These are phyloP conservation scores for Eubasilissa regina DNA, from an alignment of 1,140 invertebrate species.

Conservation along the genomic window DNA sequence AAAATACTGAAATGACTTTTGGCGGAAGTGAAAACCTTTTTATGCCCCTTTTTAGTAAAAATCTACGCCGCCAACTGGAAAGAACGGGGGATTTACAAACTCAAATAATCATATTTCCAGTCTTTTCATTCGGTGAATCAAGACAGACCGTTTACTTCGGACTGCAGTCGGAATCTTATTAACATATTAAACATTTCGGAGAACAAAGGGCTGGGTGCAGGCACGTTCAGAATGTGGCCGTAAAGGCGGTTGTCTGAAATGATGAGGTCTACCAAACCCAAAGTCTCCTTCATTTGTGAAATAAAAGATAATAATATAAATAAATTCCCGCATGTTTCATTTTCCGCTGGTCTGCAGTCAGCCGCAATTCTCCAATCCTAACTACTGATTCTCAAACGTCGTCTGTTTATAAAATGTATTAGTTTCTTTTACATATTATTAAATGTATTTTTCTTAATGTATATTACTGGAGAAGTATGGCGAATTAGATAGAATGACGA, in stretches of 20 bases:
- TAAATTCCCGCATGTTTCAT: background rate
- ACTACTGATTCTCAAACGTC: no score
- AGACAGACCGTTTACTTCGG: background rate
- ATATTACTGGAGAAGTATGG: no score
- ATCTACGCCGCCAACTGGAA: background rate
- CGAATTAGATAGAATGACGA: no score
- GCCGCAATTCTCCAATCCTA: background rate
- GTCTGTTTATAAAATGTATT: no score
- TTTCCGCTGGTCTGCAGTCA: background rate
- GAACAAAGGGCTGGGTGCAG: background rate
- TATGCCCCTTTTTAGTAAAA: background rate
- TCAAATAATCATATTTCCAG: background rate
- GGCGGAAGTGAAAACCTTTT: background rate
- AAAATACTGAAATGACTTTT: background rate
- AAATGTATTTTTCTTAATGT: no score
- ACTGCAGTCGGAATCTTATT: background rate
- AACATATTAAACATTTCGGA: conserved; percentile 14
- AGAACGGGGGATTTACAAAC: background rate
- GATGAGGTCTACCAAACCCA: background rate
- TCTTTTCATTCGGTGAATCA: background rate
- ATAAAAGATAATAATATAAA: conserved; percentile 12
- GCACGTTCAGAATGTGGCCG: background rate
- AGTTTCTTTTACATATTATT: no score
- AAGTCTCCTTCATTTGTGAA: conserved; percentile 4
- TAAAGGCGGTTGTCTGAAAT: background rate